phyloP scores from a whole-genome alignment of 2,797 vertebrate genomes.

The Poeciliopsis paucimaculata region DNA sequence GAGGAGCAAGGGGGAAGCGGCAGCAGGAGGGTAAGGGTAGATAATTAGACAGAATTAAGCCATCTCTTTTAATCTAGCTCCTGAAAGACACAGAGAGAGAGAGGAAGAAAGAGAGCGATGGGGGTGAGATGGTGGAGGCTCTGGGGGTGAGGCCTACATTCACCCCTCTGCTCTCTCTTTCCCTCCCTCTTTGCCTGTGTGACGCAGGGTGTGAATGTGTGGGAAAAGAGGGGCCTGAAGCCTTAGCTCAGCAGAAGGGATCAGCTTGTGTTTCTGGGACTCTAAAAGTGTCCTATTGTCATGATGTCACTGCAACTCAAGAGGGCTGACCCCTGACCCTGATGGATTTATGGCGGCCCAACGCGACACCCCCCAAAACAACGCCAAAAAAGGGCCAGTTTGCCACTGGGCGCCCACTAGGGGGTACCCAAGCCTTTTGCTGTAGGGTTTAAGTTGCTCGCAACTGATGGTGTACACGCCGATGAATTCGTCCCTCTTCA shows the following conservation, averaged over 20 bases:
- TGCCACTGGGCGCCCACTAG: slow-evolving; percentile 93
- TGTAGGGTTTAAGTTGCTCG: slow-evolving; percentile 80
- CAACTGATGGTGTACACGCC: slow-evolving; percentile 43
- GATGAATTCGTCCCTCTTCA: slow-evolving; percentile 44
- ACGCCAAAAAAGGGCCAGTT: slow-evolving; percentile 82
- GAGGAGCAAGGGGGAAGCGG: slow-evolving; percentile 61
- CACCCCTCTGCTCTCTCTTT: slow-evolving; percentile 70
- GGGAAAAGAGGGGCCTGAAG: slow-evolving; percentile 92
- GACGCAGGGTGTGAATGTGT: slow-evolving; percentile 88
- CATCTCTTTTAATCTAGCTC: slow-evolving; percentile 84
- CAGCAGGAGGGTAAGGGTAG: slow-evolving; percentile 73
- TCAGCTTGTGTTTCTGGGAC: slow-evolving; percentile 90
- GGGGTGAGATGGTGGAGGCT: slow-evolving; percentile 53
- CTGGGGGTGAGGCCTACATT: slow-evolving; percentile 77
- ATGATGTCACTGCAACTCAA: slow-evolving; percentile 97
- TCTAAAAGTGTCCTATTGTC: slow-evolving; percentile 97
- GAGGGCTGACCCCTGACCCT: slow-evolving; percentile 96
- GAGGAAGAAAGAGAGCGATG: slow-evolving; percentile 53
- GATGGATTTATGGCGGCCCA: slow-evolving; percentile 91
- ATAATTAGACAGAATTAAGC: slow-evolving; percentile 87
- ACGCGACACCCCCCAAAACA: slow-evolving; percentile 55
- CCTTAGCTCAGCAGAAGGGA: slow-evolving; percentile 92
- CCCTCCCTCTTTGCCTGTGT: slow-evolving; percentile 66
- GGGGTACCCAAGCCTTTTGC: slow-evolving; percentile 94
- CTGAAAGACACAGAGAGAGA: slow-evolving; percentile 72